Evolutionary conservation across 2,797 vertebrate species (phyloP).

Genomic region (Anabas testudineus): DNA sequence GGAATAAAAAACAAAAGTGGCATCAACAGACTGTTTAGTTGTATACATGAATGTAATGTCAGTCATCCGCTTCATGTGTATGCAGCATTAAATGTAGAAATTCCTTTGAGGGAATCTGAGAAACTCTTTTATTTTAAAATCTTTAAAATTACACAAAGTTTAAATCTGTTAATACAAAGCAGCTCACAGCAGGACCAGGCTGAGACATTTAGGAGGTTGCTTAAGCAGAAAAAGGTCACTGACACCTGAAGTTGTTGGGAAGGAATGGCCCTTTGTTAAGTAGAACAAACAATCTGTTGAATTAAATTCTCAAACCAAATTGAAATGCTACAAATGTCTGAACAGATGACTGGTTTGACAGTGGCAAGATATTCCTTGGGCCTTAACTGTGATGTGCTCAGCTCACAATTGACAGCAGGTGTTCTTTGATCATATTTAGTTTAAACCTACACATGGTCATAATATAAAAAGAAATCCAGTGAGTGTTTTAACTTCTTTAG

Average conservation of each 20-base stretch:
- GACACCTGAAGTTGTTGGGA: constrained; percentile 33
- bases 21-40: neutral
- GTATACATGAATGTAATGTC: neutral
- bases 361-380: neutral
- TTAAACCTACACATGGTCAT: constrained; percentile 2
- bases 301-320: constrained; percentile 21
- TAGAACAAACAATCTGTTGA: constrained; percentile 19
- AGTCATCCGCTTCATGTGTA: neutral
- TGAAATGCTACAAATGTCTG: constrained; percentile 10
- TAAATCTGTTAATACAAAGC: constrained; percentile 28
- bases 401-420: constrained; percentile 4
- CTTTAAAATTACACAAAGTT: constrained; percentile 25
- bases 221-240: constrained; percentile 51
- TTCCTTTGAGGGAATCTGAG: neutral
- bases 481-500: constrained; percentile 16
- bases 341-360: neutral
- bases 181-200: constrained; percentile 58
- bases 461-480: too few species aligned
- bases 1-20: constrained; percentile 1
- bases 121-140: constrained; percentile 17
- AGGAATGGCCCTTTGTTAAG: constrained; percentile 39
- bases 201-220: constrained; percentile 60
- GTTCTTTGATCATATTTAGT: neutral
- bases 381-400: neutral
- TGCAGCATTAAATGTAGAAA: neutral